Percentiles rank a stretch among this genome's conserved stretches.
Conservation (phyloP, 2,797 vertebrate genomes). For the Gymnothorax reevesii region DNA sequence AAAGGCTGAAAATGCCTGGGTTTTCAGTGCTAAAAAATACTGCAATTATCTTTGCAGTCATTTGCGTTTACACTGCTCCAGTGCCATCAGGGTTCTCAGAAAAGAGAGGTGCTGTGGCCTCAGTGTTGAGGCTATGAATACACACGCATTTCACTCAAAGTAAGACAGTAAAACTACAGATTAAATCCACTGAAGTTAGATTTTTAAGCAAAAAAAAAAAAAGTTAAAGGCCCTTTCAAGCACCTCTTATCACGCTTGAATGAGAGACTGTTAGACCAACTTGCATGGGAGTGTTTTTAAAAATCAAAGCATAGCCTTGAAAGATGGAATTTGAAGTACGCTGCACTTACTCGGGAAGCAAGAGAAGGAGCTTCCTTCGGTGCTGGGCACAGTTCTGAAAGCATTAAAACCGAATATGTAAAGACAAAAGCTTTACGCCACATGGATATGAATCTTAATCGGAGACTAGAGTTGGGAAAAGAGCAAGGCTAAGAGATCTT, state of each 20-base stretch:
- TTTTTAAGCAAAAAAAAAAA: background rate
- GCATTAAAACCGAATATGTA: constrained; percentile 36
- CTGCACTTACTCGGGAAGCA: constrained; percentile 22
- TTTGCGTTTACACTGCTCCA: background rate
- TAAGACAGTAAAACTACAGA: background rate
- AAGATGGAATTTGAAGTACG: constrained; percentile 1
- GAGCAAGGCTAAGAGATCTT: constrained; percentile 30
- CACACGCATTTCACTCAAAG: background rate
- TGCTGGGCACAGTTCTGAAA: constrained; percentile 40
- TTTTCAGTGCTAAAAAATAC: background rate
- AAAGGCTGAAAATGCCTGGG: background rate
- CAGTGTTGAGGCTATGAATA: background rate
- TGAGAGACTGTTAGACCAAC: background rate
- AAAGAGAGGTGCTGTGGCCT: background rate
- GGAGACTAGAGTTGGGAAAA: constrained; percentile 25
- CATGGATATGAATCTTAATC: constrained; percentile 39
- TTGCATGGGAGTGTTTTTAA: constrained; percentile 14
- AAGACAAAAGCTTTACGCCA: constrained; percentile 40
- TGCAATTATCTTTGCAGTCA: background rate
- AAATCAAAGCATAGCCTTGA: background rate
- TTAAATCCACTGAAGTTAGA: background rate
- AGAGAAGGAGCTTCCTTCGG: constrained; percentile 32
- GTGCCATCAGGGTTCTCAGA: background rate
- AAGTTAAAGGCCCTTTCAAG: background rate
- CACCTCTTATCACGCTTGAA: background rate